A percentile compares a stretch with the other conserved stretches of the same genome.
Conservation (phyloP, 2,888 invertebrate species). For the Leptinotarsa haldemani region DNA sequence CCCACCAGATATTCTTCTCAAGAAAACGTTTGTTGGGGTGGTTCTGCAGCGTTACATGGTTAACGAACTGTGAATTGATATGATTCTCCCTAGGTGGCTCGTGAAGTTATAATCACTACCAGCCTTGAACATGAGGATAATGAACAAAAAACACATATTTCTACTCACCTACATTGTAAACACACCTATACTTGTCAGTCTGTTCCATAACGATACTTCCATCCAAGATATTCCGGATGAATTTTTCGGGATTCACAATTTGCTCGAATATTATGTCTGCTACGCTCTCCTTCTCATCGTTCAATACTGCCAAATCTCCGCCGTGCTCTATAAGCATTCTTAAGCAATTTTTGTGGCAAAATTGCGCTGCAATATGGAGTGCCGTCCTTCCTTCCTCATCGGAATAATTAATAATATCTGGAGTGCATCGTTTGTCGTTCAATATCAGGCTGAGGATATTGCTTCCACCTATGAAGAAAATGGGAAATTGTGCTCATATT, state of each 20-base stretch:
- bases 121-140: too few relatives aligned
- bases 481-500: too few relatives aligned
- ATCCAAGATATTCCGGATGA: constrained; percentile 61
- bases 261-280: constrained; percentile 62
- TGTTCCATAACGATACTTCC: constrained; percentile 56
- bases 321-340: constrained; percentile 65
- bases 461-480: constrained; percentile 50
- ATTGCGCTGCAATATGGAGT: constrained; percentile 68
- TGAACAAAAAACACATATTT: not conserved
- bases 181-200: constrained; percentile 53
- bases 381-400: constrained; percentile 66
- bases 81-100: too few relatives aligned
- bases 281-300: constrained; percentile 59
- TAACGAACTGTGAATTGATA: too few relatives aligned
- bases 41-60: too few relatives aligned
- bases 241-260: constrained; percentile 59
- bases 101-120: too few relatives aligned
- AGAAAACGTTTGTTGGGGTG: too few relatives aligned
- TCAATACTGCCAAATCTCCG: constrained; percentile 58
- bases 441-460: constrained; percentile 54
- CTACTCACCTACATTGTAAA: constrained; percentile 50
- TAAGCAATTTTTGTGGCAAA: constrained; percentile 67
- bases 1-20: too few relatives aligned
- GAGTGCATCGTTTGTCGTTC: constrained; percentile 50
- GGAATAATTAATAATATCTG: constrained; percentile 51